Conservation (phyloP, 1,140 invertebrate genomes). For the Heterodera carotae region DNA sequence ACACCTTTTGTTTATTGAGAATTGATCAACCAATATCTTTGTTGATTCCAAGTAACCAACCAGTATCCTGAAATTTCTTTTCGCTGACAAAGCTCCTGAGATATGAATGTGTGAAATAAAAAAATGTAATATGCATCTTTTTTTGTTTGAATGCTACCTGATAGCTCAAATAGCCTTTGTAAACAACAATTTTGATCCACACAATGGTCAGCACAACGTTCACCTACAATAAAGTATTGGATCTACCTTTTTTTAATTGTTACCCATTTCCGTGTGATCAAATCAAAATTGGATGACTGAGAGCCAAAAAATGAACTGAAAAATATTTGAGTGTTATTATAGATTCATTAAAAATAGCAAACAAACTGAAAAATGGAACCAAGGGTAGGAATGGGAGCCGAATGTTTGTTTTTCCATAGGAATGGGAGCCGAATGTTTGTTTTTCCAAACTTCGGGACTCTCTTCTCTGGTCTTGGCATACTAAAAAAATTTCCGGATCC, state of each 20-base stretch:
- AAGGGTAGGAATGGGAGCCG: too few relatives aligned
- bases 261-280: slow-evolving; percentile 56
- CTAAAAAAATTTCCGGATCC: too few relatives aligned
- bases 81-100: slow-evolving; percentile 62
- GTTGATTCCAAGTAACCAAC: too few relatives aligned
- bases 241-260: background rate
- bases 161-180: slow-evolving; percentile 64
- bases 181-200: slow-evolving; percentile 64
- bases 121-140: background rate
- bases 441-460: too few relatives aligned
- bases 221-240: slow-evolving; percentile 25
- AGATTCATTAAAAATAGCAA: slow-evolving; percentile 1
- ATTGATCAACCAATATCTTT: too few relatives aligned
- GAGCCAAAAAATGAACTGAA: slow-evolving; percentile 59
- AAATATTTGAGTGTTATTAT: too few relatives aligned
- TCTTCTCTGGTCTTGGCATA: too few relatives aligned
- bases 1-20: too few relatives aligned
- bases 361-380: too few relatives aligned
- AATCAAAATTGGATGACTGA: slow-evolving; percentile 56
- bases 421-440: too few relatives aligned
- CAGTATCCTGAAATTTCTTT: slow-evolving; percentile 64
- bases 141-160: slow-evolving; percentile 43
- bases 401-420: too few relatives aligned
- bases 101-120: background rate
- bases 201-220: slow-evolving; percentile 60